These are phyloP conservation scores for Campoplex nolae DNA, from an alignment of 2,888 invertebrate genomes.

Conservation along the genomic window DNA sequence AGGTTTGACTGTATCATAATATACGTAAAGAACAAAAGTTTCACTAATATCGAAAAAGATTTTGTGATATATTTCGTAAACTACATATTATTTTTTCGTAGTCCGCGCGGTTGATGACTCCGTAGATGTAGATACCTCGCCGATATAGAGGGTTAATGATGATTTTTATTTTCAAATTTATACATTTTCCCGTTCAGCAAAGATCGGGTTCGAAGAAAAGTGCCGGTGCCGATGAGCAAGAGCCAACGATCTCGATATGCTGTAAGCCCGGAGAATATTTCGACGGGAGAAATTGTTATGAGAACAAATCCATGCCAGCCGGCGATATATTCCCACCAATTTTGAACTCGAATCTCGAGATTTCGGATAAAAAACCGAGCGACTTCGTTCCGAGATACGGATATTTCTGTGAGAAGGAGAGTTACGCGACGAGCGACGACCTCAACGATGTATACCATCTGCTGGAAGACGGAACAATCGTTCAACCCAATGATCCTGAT, in stretches of 20 bases:
- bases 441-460: conserved; percentile 73
- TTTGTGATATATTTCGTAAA: not conserved
- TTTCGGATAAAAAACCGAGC: conserved; percentile 59
- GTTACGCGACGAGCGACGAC: conserved; percentile 68
- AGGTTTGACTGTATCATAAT: too few species aligned
- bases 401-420: conserved; percentile 71
- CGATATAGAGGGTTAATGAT: not conserved
- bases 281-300: conserved; percentile 42
- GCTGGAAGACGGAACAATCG: conserved; percentile 74
- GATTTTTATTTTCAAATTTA: not conserved
- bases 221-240: not conserved
- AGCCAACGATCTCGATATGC: conserved; percentile 71
- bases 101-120: not conserved
- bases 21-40: too few species aligned
- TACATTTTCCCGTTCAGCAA: conserved; percentile 9
- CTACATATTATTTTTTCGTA: too few species aligned
- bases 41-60: not conserved
- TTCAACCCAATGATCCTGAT: conserved; percentile 56
- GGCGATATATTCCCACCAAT: conserved; percentile 66
- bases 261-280: conserved; percentile 73
- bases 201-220: not conserved
- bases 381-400: conserved; percentile 68
- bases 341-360: conserved; percentile 59
- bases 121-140: too few species aligned
- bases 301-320: conserved; percentile 42